Conservation (phyloP, 2,888 invertebrate genomes). For the Polydrusus tereticollis region DNA sequence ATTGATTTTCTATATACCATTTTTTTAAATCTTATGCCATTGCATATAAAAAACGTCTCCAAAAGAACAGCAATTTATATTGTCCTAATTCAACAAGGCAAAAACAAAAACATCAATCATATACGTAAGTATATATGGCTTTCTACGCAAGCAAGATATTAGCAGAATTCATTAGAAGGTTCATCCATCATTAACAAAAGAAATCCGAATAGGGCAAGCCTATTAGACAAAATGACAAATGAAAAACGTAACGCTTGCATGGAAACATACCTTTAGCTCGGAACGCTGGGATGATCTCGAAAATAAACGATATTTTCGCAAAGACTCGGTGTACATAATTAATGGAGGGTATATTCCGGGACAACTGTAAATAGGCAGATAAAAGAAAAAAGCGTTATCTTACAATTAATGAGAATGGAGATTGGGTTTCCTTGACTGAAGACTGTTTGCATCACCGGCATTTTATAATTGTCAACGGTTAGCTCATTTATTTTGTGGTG, state of each 20-base stretch:
- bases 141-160: conserved; percentile 40
- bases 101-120: conserved; percentile 49
- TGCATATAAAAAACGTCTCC: background rate
- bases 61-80: background rate
- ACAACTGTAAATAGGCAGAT: conserved; percentile 61
- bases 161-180: conserved; percentile 58
- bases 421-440: conserved; percentile 47
- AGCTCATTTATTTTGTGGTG: conserved; percentile 18
- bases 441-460: conserved; percentile 21
- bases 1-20: too few relatives aligned
- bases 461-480: conserved; percentile 20
- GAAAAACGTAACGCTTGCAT: conserved; percentile 61
- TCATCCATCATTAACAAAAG: conserved; percentile 59
- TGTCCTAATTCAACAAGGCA: background rate
- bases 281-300: conserved; percentile 60
- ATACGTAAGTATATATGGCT: conserved; percentile 28
- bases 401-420: conserved; percentile 64
- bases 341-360: conserved; percentile 63
- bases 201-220: conserved; percentile 44
- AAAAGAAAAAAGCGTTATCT: conserved; percentile 60
- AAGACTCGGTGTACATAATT: conserved; percentile 61
- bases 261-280: conserved; percentile 55
- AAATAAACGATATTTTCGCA: conserved; percentile 64
- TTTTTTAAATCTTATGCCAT: too few relatives aligned
- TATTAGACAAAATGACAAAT: conserved; percentile 61